Base-by-base conservation (phyloP, 1,140 invertebrate species). In the Brachionus paranguensis region DNA sequence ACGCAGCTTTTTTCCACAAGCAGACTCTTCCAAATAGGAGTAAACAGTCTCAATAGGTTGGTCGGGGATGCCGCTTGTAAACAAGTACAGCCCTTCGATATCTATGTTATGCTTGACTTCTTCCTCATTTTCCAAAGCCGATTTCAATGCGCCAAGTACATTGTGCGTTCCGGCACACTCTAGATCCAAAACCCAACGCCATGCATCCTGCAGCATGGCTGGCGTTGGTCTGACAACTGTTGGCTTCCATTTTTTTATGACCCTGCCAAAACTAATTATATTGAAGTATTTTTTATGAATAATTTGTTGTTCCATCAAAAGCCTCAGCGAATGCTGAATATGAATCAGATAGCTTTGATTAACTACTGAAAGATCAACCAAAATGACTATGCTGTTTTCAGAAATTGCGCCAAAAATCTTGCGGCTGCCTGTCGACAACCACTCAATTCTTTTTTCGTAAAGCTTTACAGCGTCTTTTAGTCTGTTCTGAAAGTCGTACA, bases 401-500 rank as follows among this genome's bases (percentile, higher is more conserved):
- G 86, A 85, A 81, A 90, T 86, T n/a, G 87, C 87, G 53, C 89
- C 89, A 86, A 90, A 89, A 29, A 90, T 88, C 70, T 87, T 87
- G 10, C 88, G 84, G 84, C 89, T 89, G 14, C 86, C 87, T 50
- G 81, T 87, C 11, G 88, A 88, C 20, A 90, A 85, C 89, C 89
- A 90, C 55, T 89, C 88, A 5, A 89, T 86, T 65, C 89, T 84
- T 65, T 87, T 86, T 65, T 90, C 89, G 85, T 88, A 89, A 79
- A 89, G 79, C 41, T 86, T 86, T 5, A 90, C 89, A 29, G 86
- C 86, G 17, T 87, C 86, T 74, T 87, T 87, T 6, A 90, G 86
- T 76, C 88, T 87, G 85, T 89, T 89, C 86, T 90, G 89, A 85
- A 89, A 90, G 78, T 90, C 89, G 87, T 89, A 89, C 60, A 90